These are phyloP conservation scores for Venturia canescens DNA, from an alignment of 1,140 invertebrate species.

Conservation along the genomic window DNA sequence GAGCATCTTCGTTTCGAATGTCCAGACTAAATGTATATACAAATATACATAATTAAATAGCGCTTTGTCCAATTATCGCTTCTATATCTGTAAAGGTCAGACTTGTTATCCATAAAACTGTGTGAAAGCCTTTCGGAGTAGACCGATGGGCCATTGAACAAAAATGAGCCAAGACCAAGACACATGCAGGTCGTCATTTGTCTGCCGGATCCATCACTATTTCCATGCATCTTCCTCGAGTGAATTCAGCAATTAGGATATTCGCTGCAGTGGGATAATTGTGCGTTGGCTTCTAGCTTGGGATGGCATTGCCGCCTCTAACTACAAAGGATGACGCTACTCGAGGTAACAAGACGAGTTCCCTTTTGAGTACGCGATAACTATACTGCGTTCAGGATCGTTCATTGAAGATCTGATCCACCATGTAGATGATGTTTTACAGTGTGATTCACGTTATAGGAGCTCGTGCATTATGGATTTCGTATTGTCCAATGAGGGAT, in stretches of 20 bases:
- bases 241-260: background rate
- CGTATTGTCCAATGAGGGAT: background rate
- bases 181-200: no score
- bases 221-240: background rate
- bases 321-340: conserved; percentile 19
- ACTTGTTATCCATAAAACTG: no score
- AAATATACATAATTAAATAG: background rate
- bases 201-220: background rate
- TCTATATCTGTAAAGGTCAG: no score
- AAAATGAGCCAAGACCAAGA: no score
- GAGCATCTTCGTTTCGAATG: background rate
- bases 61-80: no score
- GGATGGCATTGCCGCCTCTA: conserved; percentile 5
- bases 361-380: background rate
- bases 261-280: background rate
- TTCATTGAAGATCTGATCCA: background rate
- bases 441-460: background rate
- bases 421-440: conserved; percentile 23
- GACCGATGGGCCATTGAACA: no score
- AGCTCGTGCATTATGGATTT: background rate
- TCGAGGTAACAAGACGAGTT: conserved; percentile 5
- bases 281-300: background rate
- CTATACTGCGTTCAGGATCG: background rate
- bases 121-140: no score
- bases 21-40: background rate